phyloP scores from a whole-genome alignment of 37 sponge, comb jelly and placozoan species.

The Eunapius fragilis region DNA sequence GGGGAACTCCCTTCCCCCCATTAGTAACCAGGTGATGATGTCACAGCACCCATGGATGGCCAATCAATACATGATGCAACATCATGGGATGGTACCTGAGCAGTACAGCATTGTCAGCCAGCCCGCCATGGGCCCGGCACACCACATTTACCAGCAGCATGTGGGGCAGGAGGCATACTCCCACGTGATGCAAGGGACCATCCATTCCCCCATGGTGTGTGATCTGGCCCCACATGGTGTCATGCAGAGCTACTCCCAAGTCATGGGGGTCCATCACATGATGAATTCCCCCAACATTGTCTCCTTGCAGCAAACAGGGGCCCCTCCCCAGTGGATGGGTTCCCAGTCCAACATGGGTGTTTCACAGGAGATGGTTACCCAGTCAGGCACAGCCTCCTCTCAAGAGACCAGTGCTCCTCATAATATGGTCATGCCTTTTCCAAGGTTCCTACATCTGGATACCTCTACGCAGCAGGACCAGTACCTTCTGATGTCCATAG shows the following conservation, averaged over 20 bases:
- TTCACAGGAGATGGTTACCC: not conserved
- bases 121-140: constrained; percentile 1
- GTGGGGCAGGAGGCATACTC: not conserved
- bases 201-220: not conserved
- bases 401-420: not conserved
- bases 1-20: not conserved
- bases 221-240: not conserved
- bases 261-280: not conserved
- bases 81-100: constrained; percentile 11
- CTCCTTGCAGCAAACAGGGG: no score
- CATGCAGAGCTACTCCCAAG: not conserved
- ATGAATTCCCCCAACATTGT: not conserved
- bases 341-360: not conserved
- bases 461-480: not conserved
- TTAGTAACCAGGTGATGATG: no score
- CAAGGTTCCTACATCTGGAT: not conserved
- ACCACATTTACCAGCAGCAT: constrained; percentile 2
- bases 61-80: not conserved
- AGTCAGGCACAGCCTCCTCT: not conserved
- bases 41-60: not conserved
- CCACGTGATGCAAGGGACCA: not conserved
- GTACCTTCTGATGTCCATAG: not conserved
- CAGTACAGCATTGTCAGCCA: not conserved
- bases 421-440: not conserved
- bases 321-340: not conserved